A percentile compares a stretch with the other conserved stretches of the same genome.
phyloP scores from a whole-genome alignment of 2,888 invertebrate genomes.

The Lysandra bellargus region DNA sequence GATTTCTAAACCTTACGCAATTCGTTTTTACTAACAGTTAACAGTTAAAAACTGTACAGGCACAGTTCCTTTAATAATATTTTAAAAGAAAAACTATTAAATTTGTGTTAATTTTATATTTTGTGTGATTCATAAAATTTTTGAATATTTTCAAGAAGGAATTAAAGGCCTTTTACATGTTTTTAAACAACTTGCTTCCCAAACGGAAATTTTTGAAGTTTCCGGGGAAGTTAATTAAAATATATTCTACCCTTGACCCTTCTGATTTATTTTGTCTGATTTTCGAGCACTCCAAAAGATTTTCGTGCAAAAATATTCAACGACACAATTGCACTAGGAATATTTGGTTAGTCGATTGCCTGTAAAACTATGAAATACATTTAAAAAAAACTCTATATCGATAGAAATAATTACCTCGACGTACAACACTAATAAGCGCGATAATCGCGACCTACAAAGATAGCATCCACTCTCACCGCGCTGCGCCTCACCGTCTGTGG shows the following conservation, averaged over 20 bases:
- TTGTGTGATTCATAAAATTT: too few relatives aligned
- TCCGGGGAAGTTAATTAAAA: too few relatives aligned
- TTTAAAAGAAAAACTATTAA: too few relatives aligned
- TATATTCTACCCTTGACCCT: too few relatives aligned
- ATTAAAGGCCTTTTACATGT: too few relatives aligned
- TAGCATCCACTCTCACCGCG: constrained; percentile 67
- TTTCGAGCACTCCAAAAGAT: too few relatives aligned
- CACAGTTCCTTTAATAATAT: not conserved
- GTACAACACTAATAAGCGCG: constrained; percentile 48
- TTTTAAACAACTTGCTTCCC: too few relatives aligned
- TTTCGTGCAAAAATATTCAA: not conserved
- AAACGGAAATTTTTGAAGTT: too few relatives aligned
- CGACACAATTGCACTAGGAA: not conserved
- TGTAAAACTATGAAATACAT: too few relatives aligned
- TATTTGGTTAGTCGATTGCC: not conserved
- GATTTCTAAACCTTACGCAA: not conserved
- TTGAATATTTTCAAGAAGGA: too few relatives aligned
- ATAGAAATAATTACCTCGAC: not conserved
- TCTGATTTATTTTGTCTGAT: too few relatives aligned
- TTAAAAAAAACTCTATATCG: not conserved
- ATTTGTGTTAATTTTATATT: too few relatives aligned
- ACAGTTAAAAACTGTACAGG: not conserved
- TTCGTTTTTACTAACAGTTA: not conserved
- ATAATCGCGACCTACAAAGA: constrained; percentile 68
- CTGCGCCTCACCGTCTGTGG: constrained; percentile 43